Percentiles rank a stretch among this genome's conserved stretches.
phyloP scores from a whole-genome alignment of 2,888 invertebrate genomes.

The Thecophora atra region DNA sequence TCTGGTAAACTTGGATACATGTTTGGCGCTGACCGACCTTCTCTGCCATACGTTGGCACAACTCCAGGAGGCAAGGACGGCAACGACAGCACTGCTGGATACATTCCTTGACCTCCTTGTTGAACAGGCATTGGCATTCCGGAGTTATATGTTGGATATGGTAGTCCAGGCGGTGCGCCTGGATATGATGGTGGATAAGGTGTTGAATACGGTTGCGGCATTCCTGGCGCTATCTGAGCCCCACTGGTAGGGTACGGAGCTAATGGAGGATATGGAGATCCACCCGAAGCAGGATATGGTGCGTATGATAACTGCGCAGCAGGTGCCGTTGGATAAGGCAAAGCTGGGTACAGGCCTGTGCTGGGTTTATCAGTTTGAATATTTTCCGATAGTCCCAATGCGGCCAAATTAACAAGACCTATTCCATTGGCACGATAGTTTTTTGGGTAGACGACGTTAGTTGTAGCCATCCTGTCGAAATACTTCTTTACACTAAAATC shows the following conservation, averaged over 20 bases:
- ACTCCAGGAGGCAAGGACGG: conserved; percentile 47
- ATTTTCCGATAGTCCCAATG: conserved; percentile 59
- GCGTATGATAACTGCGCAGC: conserved; percentile 48
- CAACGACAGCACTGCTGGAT: conserved; percentile 44
- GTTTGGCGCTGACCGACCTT: conserved; percentile 42
- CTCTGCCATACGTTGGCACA: conserved; percentile 46
- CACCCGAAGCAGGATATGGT: conserved; percentile 39
- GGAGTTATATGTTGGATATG: conserved; percentile 54
- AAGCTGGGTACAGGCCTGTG: conserved; percentile 57
- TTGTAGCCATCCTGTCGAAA: conserved; percentile 12
- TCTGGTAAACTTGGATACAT: conserved; percentile 45
- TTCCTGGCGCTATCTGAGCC: conserved; percentile 42
- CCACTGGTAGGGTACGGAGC: conserved; percentile 42
- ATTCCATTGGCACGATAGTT: conserved; percentile 64
- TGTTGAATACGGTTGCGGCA: conserved; percentile 47
- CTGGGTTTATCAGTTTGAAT: conserved; percentile 42
- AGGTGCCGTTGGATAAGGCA: conserved; percentile 56
- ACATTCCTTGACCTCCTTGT: conserved; percentile 17
- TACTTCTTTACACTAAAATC: neutral
- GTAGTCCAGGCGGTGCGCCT: conserved; percentile 47
- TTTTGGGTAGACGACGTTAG: conserved; percentile 59
- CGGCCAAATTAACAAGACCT: conserved; percentile 62
- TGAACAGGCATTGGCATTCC: conserved; percentile 56
- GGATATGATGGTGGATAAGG: conserved; percentile 44
- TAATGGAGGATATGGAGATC: conserved; percentile 48